phyloP scores from a whole-genome alignment of 2,888 invertebrate genomes.

The Papilio gigon region DNA sequence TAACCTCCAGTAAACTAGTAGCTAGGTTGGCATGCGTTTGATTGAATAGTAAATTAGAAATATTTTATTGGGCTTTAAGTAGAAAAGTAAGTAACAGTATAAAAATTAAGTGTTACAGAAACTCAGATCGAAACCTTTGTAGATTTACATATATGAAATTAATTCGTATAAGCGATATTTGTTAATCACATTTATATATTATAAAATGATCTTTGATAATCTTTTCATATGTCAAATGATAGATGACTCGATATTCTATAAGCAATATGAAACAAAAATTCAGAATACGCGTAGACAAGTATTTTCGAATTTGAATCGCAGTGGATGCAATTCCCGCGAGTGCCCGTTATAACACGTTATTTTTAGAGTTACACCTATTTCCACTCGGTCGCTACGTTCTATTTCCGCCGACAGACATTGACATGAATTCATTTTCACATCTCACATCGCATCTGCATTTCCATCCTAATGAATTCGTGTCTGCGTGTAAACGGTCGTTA shows the following conservation, averaged over 20 bases:
- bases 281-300: background rate
- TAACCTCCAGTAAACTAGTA: background rate
- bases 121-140: no score
- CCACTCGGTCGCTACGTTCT: constrained; percentile 52
- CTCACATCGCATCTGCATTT: constrained; percentile 46
- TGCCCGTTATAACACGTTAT: constrained; percentile 35
- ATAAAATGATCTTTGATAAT: no score
- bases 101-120: no score
- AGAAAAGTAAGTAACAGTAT: no score
- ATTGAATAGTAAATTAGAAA: background rate
- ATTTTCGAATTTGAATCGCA: constrained; percentile 10
- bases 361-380: constrained; percentile 42
- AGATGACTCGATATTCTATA: background rate
- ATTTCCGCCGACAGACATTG: constrained; percentile 69
- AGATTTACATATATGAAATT: no score
- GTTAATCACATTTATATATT: no score
- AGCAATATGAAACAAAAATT: background rate
- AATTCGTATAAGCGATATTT: no score
- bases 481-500: constrained; percentile 24
- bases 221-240: background rate
- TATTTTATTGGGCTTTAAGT: no score
- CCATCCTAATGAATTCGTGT: constrained; percentile 38
- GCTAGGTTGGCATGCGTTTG: background rate
- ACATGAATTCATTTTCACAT: constrained; percentile 61
- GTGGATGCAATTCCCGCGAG: constrained; percentile 26